Evolutionary conservation across 2,888 invertebrate species (phyloP).

Genomic region (Caenorhabditis plicata): DNA sequence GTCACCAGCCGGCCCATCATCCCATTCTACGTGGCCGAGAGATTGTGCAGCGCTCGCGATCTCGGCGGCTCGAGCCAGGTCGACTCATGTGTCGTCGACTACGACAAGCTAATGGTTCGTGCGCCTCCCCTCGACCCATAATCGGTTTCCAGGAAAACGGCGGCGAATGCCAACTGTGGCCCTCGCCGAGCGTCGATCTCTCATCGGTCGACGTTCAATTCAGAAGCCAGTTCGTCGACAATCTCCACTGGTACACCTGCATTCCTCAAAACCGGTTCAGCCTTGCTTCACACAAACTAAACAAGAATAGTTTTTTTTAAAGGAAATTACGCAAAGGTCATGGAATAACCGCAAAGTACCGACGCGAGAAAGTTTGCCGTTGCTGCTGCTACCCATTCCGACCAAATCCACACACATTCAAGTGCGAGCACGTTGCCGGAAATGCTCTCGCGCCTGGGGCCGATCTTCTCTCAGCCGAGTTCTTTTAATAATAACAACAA

Average conservation of each 20-base stretch:
- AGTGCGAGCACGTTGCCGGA: slow-evolving; percentile 57
- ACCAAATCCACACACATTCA: slow-evolving; percentile 61
- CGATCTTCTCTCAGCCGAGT: slow-evolving; percentile 31
- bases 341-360: slow-evolving; percentile 40
- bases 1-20: slow-evolving; percentile 58
- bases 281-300: not conserved
- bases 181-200: slow-evolving; percentile 54
- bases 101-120: slow-evolving; percentile 47
- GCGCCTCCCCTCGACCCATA: not conserved
- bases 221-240: slow-evolving; percentile 50
- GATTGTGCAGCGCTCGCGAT: slow-evolving; percentile 57
- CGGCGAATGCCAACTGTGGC: slow-evolving; percentile 60
- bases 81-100: slow-evolving; percentile 59
- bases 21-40: slow-evolving; percentile 63
- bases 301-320: not conserved
- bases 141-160: slow-evolving; percentile 49
- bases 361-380: slow-evolving; percentile 57
- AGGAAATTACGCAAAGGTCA: slow-evolving; percentile 39
- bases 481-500: slow-evolving; percentile 1
- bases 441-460: slow-evolving; percentile 55
- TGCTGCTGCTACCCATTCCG: slow-evolving; percentile 64
- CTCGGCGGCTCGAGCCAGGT: slow-evolving; percentile 57
- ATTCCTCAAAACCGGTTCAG: slow-evolving; percentile 55
- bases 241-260: slow-evolving; percentile 61
- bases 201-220: slow-evolving; percentile 57